phyloP scores from a whole-genome alignment of 2,113 vertebrate genomes.

The Stegastes partitus region DNA sequence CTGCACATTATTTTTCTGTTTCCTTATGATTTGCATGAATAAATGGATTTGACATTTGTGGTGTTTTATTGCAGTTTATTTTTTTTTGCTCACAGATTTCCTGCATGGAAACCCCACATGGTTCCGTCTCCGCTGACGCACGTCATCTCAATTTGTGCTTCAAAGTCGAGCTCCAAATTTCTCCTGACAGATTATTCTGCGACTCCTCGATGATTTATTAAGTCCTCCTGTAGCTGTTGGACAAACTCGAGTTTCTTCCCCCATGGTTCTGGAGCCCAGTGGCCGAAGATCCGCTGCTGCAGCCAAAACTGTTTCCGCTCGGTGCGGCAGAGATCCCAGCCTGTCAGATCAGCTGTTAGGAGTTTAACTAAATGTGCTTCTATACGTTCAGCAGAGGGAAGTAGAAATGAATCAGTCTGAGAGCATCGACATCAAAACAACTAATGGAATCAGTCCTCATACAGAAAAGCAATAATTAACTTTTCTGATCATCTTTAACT shows the following conservation, averaged over 20 bases:
- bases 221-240: conserved; percentile 14
- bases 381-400: too few species aligned
- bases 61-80: background rate
- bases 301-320: too few species aligned
- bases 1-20: conserved; percentile 58
- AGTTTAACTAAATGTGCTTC: too few species aligned
- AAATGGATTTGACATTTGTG: conserved; percentile 77
- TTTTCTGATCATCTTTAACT: too few species aligned
- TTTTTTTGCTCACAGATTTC: conserved; percentile 21
- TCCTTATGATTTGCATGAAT: conserved; percentile 79
- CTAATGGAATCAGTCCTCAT: too few species aligned
- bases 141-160: conserved; percentile 42
- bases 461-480: too few species aligned
- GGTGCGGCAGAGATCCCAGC: too few species aligned
- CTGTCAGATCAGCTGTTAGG: too few species aligned
- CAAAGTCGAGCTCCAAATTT: conserved; percentile 35
- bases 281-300: too few species aligned
- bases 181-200: conserved; percentile 17
- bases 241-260: conserved; percentile 38
- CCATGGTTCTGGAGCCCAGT: conserved; percentile 5
- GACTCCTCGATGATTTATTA: conserved; percentile 14
- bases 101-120: conserved; percentile 9
- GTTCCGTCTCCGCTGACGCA: background rate
- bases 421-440: too few species aligned
- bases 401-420: too few species aligned